phyloP scores from a whole-genome alignment of 2,888 invertebrate species.

The Entomobrya proxima region DNA sequence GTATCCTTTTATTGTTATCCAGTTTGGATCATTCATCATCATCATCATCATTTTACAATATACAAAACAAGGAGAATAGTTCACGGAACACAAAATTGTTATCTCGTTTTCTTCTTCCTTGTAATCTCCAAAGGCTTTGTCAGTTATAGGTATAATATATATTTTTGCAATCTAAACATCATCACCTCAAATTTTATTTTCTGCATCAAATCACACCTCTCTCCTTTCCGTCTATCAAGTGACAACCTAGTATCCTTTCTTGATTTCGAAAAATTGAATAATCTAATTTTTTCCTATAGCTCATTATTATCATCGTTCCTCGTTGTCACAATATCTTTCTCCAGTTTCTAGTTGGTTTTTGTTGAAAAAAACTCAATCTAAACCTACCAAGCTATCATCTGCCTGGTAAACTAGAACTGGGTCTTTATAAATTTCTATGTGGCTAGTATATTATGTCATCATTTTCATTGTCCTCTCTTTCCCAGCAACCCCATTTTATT shows the following conservation, averaged over 20 bases:
- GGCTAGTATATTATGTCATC: neutral
- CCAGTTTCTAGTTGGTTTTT: too few relatives aligned
- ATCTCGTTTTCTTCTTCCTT: neutral
- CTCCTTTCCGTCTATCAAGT: neutral
- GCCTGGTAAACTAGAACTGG: too few relatives aligned
- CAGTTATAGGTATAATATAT: neutral
- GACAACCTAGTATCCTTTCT: neutral
- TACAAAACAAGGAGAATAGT: neutral
- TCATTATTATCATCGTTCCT: conserved; percentile 6
- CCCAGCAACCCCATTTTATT: neutral
- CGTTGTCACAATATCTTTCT: too few relatives aligned
- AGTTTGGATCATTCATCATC: conserved; percentile 29
- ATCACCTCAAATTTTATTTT: conserved; percentile 59
- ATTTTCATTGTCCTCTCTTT: neutral
- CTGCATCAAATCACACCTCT: conserved; percentile 39
- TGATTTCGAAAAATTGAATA: conserved; percentile 39
- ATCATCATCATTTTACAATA: too few relatives aligned
- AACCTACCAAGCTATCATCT: too few relatives aligned
- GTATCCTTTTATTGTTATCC: conserved; percentile 47
- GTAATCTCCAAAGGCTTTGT: neutral
- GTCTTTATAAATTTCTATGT: too few relatives aligned
- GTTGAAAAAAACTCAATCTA: too few relatives aligned
- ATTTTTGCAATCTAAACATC: conserved; percentile 18
- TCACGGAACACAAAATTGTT: conserved; percentile 5
- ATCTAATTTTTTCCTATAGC: conserved; percentile 30